Evolutionary conservation across 2,888 invertebrate species (phyloP), one percentile per base, ranked within the genome.

Genomic region (Sarcophaga carnaria): DNA sequence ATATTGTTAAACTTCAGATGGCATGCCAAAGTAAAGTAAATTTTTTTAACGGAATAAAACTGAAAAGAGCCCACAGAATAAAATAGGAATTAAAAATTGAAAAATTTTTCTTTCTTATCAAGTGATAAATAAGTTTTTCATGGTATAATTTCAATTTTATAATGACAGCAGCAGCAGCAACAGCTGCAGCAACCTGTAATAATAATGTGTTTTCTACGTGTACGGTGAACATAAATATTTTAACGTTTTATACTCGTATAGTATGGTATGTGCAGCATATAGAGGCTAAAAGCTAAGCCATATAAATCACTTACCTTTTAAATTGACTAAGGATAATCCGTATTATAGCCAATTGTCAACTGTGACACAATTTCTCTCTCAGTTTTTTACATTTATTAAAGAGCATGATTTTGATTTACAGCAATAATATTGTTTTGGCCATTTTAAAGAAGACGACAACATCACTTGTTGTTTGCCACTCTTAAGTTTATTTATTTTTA

Each of bases 341-440:
- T 83, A 87, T 74, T 78, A 88, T 79, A 88, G 83, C 88, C 88
- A 87, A 87, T 87, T 89, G 89, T 90, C 89, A 90, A 90, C 89
- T 90, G 84, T 82, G 81, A 84, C 71, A 87, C 81, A 87, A 87
- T 82, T 87, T 87, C 27, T 84, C 81, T 64, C 79, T 84, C 69
- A 87, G 76, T 79, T 75, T 82, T 59, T 67, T 82, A 71, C 81
- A 82, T 74, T 82, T 87, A 72, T 37, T 59, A 79, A 66, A 84
- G n/a, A 84, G 75, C 87, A 87, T 87, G 87, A 84, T 87, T 87
- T 87, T 87, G 87, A 84, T 87, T 87, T 87, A 84, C 62, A 64
- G 72, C 27, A 12, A 63, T 59, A 71, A 71, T 71, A 79, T 72
- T 72, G 87, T 79, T 64, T 71, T 67, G 66, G 79, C 71, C 81